These are phyloP conservation scores for Athene cunicularia DNA, from an alignment of 2,113 vertebrate genomes.

Conservation along the genomic window DNA sequence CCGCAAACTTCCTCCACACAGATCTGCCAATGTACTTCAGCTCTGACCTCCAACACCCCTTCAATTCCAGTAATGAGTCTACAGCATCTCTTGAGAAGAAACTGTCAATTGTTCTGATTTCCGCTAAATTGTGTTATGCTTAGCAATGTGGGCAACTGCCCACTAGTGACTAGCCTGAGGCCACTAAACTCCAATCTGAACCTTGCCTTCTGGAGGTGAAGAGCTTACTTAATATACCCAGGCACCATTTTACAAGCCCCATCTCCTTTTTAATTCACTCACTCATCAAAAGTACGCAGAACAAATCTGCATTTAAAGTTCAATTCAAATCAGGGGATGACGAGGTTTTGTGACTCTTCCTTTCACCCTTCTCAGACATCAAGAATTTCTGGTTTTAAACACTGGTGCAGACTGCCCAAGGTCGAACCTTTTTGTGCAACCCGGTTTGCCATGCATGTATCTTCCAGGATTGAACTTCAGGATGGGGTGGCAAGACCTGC, in stretches of 20 bases:
- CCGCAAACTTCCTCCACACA: constrained; percentile 33
- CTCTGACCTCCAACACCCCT: constrained; percentile 69
- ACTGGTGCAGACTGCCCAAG: neutral
- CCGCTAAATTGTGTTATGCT: constrained; percentile 43
- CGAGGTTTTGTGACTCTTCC: neutral
- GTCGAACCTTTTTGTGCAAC: neutral
- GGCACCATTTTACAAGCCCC: neutral
- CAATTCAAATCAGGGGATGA: neutral
- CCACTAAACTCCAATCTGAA: constrained; percentile 14
- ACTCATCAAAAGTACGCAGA: neutral
- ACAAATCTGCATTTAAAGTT: neutral
- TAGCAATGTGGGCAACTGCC: constrained; percentile 10
- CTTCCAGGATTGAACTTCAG: neutral
- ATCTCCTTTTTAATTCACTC: neutral
- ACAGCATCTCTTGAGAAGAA: constrained; percentile 57
- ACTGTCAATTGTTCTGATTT: constrained; percentile 64
- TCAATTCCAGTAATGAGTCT: constrained; percentile 69
- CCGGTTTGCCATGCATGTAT: neutral
- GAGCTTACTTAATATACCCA: neutral
- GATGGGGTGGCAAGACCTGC: neutral
- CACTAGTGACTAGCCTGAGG: neutral
- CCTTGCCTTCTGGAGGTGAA: neutral
- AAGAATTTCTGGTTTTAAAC: neutral
- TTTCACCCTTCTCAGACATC: neutral
- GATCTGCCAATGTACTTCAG: constrained; percentile 62